phyloP scores from a whole-genome alignment of 2,888 invertebrate genomes.

The Sarcophaga variegata region DNA sequence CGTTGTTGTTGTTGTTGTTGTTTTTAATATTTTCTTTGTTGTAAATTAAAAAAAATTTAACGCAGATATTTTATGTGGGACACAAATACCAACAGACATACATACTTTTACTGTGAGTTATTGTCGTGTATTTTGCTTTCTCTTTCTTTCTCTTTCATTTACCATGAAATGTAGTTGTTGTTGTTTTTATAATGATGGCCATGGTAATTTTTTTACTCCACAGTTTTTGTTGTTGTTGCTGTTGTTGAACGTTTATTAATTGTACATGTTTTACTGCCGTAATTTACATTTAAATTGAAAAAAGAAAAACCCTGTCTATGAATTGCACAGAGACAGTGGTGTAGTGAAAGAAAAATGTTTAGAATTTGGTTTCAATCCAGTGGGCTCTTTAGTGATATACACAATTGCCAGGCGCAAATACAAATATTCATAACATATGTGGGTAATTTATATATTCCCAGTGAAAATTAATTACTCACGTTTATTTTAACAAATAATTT shows the following conservation, averaged over 20 bases:
- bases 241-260: conserved; percentile 59
- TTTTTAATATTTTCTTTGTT: not conserved
- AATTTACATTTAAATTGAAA: conserved; percentile 59
- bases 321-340: conserved; percentile 20
- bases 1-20: not conserved
- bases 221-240: not conserved
- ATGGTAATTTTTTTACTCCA: conserved; percentile 8
- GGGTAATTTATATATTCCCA: conserved; percentile 11
- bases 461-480: conserved; percentile 41
- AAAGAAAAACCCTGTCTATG: not conserved
- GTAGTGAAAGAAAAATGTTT: not conserved
- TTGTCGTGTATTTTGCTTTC: not conserved
- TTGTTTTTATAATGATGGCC: conserved; percentile 40
- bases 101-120: not conserved
- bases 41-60: conserved; percentile 16
- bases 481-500: not conserved
- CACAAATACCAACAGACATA: not conserved
- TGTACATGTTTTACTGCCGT: conserved; percentile 51
- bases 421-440: conserved; percentile 6
- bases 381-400: not conserved
- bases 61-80: not conserved
- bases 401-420: not conserved
- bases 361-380: not conserved
- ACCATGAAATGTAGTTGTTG: not conserved
- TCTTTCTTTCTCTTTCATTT: not conserved